These are phyloP conservation scores for Plusia festucae DNA, from an alignment of 2,888 invertebrate genomes.

Conservation along the genomic window DNA sequence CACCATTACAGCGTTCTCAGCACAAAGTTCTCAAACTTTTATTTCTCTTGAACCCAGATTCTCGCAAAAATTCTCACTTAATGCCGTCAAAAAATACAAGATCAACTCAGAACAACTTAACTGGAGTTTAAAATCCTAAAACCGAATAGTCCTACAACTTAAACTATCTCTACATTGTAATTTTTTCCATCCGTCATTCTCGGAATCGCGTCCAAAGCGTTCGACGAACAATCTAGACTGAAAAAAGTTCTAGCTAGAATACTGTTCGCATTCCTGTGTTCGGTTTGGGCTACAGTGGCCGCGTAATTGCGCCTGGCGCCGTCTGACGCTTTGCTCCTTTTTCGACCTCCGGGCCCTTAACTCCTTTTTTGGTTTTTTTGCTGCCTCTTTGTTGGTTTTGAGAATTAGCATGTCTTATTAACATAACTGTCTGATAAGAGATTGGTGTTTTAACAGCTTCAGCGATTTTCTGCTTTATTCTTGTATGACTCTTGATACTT, in stretches of 20 bases:
- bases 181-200: constrained; percentile 59
- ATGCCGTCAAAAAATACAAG: background rate
- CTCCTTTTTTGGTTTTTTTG: constrained; percentile 76
- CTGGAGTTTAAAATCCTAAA: background rate
- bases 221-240: constrained; percentile 70
- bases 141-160: constrained; percentile 21
- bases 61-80: background rate
- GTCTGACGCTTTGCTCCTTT: constrained; percentile 82
- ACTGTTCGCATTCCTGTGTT: constrained; percentile 62
- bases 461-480: constrained; percentile 18
- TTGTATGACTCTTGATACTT: constrained; percentile 1
- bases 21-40: constrained; percentile 2
- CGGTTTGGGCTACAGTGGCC: constrained; percentile 66
- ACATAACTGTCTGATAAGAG: constrained; percentile 86
- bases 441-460: constrained; percentile 84
- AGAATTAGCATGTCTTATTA: constrained; percentile 89
- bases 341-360: constrained; percentile 67
- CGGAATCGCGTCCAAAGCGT: constrained; percentile 62
- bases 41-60: background rate
- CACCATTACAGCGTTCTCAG: background rate
- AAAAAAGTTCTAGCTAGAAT: constrained; percentile 74
- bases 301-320: constrained; percentile 87
- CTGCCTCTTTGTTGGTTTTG: constrained; percentile 86
- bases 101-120: background rate
- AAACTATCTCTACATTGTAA: constrained; percentile 50